Evolutionary conservation across 2,797 vertebrate genomes (phyloP), one percentile per base, ranked within the genome.

Genomic region (Brotula barbata): DNA sequence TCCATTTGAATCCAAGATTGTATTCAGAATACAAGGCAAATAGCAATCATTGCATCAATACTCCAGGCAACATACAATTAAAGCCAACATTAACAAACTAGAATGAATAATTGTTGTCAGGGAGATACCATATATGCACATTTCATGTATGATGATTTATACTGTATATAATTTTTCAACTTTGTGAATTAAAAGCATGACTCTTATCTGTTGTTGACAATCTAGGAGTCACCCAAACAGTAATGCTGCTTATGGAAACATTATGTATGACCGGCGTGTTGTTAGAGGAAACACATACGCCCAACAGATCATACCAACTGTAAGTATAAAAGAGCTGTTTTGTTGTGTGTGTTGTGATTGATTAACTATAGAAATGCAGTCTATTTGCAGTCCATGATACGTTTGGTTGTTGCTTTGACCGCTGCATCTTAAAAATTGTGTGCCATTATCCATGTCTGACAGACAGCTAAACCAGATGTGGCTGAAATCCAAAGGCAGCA

Each of bases 231-330:
- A 33, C 31, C 31, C 75, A 1, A 55, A 78, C 1, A 3, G n/a
- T 7, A 73, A 2, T 20, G 31, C 11, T 6, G 11, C 2, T 9
- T 92, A 88, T 53, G 89, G 91, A 64, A 97, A 97, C 81, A 94
- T 98, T 44, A 96, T 96, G 94, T 92, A 92, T 43, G 96, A 98
- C 78, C 84, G 92, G 1, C 92, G 94, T n/a, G 93, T 98, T 58
- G 89, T 97, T 74, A 92, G 95, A 34, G 95, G 96, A 78, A 95
- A 90, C 73, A 94, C 93, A 0, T 92, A 95, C 0, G 89, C 92
- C 6, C 78, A 91, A 1, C 85, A 87, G 0, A 34, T 84, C 1
- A 25, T 83, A 6, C 90, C 89, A 1, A 49, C 51, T 85, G 96
- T 97, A 75, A 53, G 91, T 75, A 33, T n/a, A 15, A 58, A 46